Evolutionary conservation across 2,888 invertebrate species (phyloP).

Genomic region (Venusia cambrica): DNA sequence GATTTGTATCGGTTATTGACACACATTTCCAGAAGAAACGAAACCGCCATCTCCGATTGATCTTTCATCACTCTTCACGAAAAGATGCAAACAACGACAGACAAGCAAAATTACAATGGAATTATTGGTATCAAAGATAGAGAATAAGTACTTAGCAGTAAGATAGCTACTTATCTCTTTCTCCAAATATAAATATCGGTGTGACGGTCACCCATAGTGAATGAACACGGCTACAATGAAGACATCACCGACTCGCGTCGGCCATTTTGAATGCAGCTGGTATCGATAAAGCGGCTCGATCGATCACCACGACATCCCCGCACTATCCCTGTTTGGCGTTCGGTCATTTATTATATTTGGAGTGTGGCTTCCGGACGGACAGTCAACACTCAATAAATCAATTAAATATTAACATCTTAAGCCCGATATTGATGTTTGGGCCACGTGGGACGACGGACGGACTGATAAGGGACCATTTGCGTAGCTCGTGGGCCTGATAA

Average conservation of each 20-base stretch:
- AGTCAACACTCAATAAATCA: slow-evolving; percentile 77
- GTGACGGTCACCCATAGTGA: slow-evolving; percentile 8
- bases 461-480: slow-evolving; percentile 15
- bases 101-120: no score
- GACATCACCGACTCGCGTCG: slow-evolving; percentile 46
- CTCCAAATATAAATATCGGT: slow-evolving; percentile 7
- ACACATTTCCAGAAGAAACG: no score
- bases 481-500: slow-evolving; percentile 10
- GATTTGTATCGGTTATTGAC: no score
- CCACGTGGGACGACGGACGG: slow-evolving; percentile 24
- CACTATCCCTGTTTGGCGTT: slow-evolving; percentile 51
- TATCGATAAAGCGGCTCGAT: slow-evolving; percentile 53
- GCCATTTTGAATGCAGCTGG: slow-evolving; percentile 56
- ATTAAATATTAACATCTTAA: slow-evolving; percentile 64
- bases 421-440: slow-evolving; percentile 43
- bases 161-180: no score
- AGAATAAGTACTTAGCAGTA: no score
- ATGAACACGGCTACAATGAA: slow-evolving; percentile 43
- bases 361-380: slow-evolving; percentile 66
- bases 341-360: slow-evolving; percentile 71
- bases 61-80: no score
- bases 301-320: slow-evolving; percentile 51
- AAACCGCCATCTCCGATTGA: no score
- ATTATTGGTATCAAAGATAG: no score
- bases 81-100: no score